Evolutionary conservation across 2,797 vertebrate genomes (phyloP), one percentile per base, ranked within the genome.

Genomic region (Salmo trutta): DNA sequence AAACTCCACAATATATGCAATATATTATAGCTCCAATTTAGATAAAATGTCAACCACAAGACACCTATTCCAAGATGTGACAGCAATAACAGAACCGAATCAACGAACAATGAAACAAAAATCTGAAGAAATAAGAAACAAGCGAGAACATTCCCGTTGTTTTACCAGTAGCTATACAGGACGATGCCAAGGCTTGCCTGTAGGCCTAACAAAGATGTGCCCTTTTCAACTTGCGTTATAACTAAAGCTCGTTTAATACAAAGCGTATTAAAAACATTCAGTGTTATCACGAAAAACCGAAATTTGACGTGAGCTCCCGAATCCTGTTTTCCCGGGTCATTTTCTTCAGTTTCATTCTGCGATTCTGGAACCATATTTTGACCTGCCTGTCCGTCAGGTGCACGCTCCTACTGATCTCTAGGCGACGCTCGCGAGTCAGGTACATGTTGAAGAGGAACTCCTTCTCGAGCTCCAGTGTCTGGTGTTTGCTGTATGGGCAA

Each of bases 401-500:
- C 92, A 99, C 97, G 82, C 96, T 94, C 89, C 96, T 97, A 94
- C 97, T 99, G 95, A 99, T 99, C 96, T 99, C 98, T 93, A 99
- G 96, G 94, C 98, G 97, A 93, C 98, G 97, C 95, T 99, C 98
- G 91, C 98, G 96, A 93, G 97, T 99, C 94, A 99, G 96, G 96
- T 99, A 99, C 98, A 99, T 99, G 94, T 99, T 99, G 95, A 98
- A 99, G 27, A 99, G 96, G 92, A 99, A 99, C 92, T 99, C 98
- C 92, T 99, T 99, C 91, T 99, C 98, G 93, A 99, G 95, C 94
- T 99, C 98, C 88, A 99, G 94, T 77, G 97, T 99, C 93, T 99
- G 98, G 89, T 98, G 97, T 90, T 99, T 99, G 89, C 97, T 99
- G 91, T 99, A 99, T 0, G 98, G 98, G 81, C 98, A 98, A 31